These are phyloP conservation scores for Lasioglossum morio DNA, from an alignment of 2,888 invertebrate genomes.

Conservation along the genomic window DNA sequence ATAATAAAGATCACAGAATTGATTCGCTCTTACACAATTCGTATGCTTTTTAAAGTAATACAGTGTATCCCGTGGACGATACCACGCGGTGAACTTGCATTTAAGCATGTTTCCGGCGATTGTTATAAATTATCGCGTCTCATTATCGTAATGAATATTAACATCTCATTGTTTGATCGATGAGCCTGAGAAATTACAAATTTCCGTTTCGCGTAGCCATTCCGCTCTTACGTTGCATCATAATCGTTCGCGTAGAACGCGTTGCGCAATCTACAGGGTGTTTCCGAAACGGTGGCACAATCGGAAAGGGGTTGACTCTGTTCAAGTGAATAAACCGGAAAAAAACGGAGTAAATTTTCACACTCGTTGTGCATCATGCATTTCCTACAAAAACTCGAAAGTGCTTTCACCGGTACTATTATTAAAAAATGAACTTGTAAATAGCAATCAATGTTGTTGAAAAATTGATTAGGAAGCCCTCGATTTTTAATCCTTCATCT, in stretches of 20 bases:
- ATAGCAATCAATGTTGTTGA: background rate
- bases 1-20: background rate
- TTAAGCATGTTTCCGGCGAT: constrained; percentile 40
- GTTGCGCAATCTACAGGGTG: constrained; percentile 45
- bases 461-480: background rate
- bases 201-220: constrained; percentile 38
- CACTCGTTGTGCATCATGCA: background rate
- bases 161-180: constrained; percentile 53
- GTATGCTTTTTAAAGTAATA: background rate
- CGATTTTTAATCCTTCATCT: background rate
- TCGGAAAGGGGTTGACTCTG: background rate
- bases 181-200: constrained; percentile 37
- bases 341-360: background rate
- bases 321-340: background rate
- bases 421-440: background rate
- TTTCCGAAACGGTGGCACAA: constrained; percentile 6
- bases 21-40: background rate
- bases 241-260: constrained; percentile 28
- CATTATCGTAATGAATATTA: constrained; percentile 46
- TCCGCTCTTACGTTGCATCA: background rate
- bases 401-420: background rate
- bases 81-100: constrained; percentile 32
- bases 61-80: background rate
- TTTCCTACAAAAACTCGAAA: background rate
- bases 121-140: constrained; percentile 26